Base-by-base conservation (phyloP, 1,140 invertebrate genomes). In the Drosophila varians region DNA sequence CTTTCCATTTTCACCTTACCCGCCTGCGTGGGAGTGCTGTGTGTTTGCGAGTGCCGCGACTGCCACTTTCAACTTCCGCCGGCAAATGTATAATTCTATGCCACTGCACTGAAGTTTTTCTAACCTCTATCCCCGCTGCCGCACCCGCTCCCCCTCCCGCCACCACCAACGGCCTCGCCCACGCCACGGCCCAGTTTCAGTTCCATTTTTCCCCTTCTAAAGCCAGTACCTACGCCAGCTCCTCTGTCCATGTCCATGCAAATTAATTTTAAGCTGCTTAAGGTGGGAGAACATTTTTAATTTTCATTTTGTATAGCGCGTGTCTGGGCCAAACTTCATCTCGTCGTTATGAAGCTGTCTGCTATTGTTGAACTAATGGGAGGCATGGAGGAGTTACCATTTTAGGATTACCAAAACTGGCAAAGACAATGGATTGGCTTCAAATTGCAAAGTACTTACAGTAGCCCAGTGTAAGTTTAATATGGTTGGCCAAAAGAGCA, bases 261-360 rank as follows among this genome's bases (percentile, higher is more conserved):
- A 86, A 87, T 87, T 86, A 86, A 80, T 87, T 84, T 84, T 87
- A 84, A 84, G 80, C 80, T 70, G 82, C 80, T 86, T 86, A 84
- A 79, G 76, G 61, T 49, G 61, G 36, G 45, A 78, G 77, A 55
- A 71, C 71, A 84, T 84, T 83, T 83, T 84, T 75, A 43, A 74
- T 72, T 83, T 64, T 71, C 47, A 68, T 74, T 84, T 75, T 82
- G 56, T 61, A 31, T 25, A 46, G 42, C 43, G 60, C 64, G 60
- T 53, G 46, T 26, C 46, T 16, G 14, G 14, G 38, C n/a, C 49
- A 14, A 54, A 66, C 61, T 26, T 66, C 38, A 42, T 43, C 43
- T 52, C 62, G 48, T 46, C 43, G 42, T 28, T 25, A 48, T 46
- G 45, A n/a, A 21, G 14, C 21, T 38, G 43, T 25, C 9, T 36